phyloP scores from a whole-genome alignment of 2,797 vertebrate genomes.

The Nothura maculosa region DNA sequence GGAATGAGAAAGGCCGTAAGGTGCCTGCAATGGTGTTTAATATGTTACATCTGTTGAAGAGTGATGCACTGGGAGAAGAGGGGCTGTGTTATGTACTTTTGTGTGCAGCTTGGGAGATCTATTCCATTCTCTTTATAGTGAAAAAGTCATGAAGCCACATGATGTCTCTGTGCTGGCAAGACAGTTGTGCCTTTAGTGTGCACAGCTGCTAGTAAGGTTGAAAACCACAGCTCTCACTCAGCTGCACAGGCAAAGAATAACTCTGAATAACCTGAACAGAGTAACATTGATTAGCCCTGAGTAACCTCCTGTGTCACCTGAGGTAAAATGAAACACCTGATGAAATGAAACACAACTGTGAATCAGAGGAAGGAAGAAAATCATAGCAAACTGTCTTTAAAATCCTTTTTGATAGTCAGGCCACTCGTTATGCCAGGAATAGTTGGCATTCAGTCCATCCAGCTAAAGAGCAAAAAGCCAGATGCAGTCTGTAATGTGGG shows the following conservation, averaged over 20 bases:
- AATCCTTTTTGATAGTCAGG: neutral
- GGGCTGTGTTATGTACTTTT: neutral
- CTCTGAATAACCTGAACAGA: slow-evolving; percentile 54
- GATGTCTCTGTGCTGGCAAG: slow-evolving; percentile 32
- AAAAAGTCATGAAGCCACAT: slow-evolving; percentile 24
- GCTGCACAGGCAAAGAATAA: neutral
- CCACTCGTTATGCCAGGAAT: neutral
- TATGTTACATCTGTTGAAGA: neutral
- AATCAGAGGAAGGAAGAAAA: slow-evolving; percentile 24
- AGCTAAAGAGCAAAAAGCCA: neutral
- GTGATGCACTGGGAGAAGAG: neutral
- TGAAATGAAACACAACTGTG: slow-evolving; percentile 31
- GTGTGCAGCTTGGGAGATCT: slow-evolving; percentile 27
- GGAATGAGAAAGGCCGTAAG: neutral
- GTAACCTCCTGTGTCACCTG: too few species aligned
- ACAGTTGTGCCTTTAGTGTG: slow-evolving; percentile 46
- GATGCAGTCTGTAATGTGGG: neutral
- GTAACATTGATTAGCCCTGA: too few species aligned
- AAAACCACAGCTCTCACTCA: slow-evolving; percentile 42
- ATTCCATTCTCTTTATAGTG: neutral
- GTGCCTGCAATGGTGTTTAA: neutral
- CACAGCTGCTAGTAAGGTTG: slow-evolving; percentile 33
- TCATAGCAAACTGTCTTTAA: neutral
- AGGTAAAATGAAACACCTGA: neutral
- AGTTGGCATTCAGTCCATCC: neutral